phyloP scores from a whole-genome alignment of 1,140 invertebrate species.

The Linepithema humile region DNA sequence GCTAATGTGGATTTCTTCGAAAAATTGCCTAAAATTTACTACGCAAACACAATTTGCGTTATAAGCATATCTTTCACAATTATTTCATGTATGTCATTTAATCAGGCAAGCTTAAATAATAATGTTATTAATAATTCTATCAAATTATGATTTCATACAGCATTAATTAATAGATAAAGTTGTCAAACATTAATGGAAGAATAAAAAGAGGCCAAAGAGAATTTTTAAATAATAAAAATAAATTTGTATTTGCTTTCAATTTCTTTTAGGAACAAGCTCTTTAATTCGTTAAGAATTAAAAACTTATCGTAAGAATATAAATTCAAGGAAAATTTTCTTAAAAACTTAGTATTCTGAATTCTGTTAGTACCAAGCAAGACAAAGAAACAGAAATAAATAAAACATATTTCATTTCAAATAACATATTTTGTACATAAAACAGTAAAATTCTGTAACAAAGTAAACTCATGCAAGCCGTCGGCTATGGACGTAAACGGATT shows the following conservation, averaged over 20 bases:
- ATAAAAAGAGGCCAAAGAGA: no score
- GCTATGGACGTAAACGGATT: not conserved
- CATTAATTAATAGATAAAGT: not conserved
- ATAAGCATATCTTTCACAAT: not conserved
- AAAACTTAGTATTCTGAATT: not conserved
- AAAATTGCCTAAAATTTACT: not conserved
- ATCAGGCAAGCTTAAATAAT: not conserved
- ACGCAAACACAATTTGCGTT: not conserved
- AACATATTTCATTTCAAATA: conserved; percentile 11
- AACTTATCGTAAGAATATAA: not conserved
- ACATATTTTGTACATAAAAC: not conserved
- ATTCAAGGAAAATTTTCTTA: not conserved
- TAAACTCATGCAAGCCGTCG: not conserved
- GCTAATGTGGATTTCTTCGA: not conserved
- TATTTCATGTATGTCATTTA: not conserved
- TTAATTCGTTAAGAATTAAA: no score
- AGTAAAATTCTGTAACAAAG: not conserved
- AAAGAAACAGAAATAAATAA: not conserved
- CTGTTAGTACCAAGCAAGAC: no score
- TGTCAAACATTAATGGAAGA: no score
- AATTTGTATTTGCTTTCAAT: no score
- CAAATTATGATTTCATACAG: not conserved
- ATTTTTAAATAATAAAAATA: no score
- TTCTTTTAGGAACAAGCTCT: no score
- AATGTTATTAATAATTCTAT: not conserved